Evolutionary conservation across 2,797 vertebrate species (phyloP).

Genomic region (Pseudochaenichthys georgianus): DNA sequence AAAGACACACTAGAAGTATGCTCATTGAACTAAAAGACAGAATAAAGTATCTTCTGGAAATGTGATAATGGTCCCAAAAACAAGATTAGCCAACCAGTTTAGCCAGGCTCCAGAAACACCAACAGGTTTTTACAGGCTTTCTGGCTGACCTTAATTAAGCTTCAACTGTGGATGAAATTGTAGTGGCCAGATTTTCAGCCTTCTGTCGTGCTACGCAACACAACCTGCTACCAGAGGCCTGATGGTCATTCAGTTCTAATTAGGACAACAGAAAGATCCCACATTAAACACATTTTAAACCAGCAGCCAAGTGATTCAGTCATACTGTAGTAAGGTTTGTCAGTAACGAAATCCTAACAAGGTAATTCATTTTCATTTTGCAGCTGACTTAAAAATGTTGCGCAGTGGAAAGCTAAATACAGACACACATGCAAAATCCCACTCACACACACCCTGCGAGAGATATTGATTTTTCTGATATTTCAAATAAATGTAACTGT

Average conservation of each 20-base stretch:
- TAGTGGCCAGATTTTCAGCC: constrained; percentile 49
- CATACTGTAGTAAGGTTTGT: background rate
- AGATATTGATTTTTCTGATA: constrained; percentile 8
- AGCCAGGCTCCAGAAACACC: constrained; percentile 38
- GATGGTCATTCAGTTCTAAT: constrained; percentile 48
- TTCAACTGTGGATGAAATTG: constrained; percentile 57
- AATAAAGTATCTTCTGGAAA: constrained; percentile 33
- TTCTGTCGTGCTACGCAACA: constrained; percentile 37
- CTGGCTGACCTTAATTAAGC: constrained; percentile 59
- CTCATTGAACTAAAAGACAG: constrained; percentile 11
- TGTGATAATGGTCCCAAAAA: constrained; percentile 33
- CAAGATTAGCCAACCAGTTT: constrained; percentile 39
- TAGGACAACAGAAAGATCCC: constrained; percentile 46
- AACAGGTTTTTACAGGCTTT: constrained; percentile 51
- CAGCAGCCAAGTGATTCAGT: constrained; percentile 23
- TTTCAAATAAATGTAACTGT: constrained; percentile 11
- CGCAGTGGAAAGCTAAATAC: constrained; percentile 7
- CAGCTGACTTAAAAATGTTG: constrained; percentile 10
- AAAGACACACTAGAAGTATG: constrained; percentile 16
- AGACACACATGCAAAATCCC: no score
- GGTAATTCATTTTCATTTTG: constrained; percentile 7
- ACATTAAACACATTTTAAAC: constrained; percentile 32
- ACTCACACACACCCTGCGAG: background rate
- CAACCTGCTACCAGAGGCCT: constrained; percentile 46
- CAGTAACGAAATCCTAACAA: background rate